Conservation (phyloP, 2,888 invertebrate species). For the Pseudolycoriella hygida region DNA sequence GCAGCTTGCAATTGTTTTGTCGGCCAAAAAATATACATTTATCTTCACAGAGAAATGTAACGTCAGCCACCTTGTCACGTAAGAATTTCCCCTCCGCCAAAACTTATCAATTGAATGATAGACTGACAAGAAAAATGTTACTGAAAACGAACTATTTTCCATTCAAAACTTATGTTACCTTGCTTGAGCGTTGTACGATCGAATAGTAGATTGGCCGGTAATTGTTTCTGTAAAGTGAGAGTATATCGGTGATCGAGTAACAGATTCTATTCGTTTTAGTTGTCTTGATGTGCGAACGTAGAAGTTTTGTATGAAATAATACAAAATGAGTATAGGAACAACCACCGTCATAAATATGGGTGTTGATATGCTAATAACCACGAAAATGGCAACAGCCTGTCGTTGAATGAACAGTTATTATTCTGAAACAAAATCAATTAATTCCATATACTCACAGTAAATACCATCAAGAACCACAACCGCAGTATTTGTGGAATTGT, state of each 20-base stretch:
- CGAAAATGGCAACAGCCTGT: constrained; percentile 12
- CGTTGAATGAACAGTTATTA: constrained; percentile 4
- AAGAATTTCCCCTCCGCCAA: too few species aligned
- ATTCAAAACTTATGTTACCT: too few species aligned
- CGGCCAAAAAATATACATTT: too few species aligned
- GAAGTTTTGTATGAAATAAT: constrained; percentile 27
- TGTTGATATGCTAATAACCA: constrained; percentile 15
- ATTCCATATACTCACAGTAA: neutral
- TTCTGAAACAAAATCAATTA: neutral
- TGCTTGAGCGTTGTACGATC: too few species aligned
- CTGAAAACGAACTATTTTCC: too few species aligned
- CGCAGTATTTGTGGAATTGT: constrained; percentile 21
- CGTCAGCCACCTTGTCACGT: too few species aligned
- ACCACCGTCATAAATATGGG: constrained; percentile 20
- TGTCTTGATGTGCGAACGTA: constrained; percentile 36
- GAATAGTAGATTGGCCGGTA: constrained; percentile 25
- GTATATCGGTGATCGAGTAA: constrained; percentile 36
- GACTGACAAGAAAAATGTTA: too few species aligned
- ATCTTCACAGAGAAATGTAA: too few species aligned
- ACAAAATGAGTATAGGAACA: constrained; percentile 19
- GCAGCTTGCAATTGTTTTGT: too few species aligned
- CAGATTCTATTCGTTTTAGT: constrained; percentile 33
- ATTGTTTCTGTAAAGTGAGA: constrained; percentile 35
- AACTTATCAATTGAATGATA: too few species aligned
- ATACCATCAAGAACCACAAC: neutral